phyloP scores from a whole-genome alignment of 1,140 invertebrate genomes.

The Eurosta solidaginis region DNA sequence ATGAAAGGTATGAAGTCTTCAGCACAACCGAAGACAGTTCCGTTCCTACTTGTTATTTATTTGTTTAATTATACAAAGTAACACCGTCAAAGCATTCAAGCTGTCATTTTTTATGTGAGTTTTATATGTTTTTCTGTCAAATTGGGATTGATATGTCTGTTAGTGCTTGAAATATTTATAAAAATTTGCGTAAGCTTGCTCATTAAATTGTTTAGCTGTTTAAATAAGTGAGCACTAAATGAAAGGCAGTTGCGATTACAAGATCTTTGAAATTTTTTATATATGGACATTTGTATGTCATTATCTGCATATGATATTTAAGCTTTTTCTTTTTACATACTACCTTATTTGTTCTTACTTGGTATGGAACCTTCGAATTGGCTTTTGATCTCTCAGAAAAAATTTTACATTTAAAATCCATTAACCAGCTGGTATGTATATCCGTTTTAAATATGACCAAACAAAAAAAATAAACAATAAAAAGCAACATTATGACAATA shows the following conservation, averaged over 20 bases:
- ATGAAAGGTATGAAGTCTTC: too few species aligned
- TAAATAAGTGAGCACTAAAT: background rate
- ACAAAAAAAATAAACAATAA: slow-evolving; percentile 1
- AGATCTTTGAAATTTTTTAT: background rate
- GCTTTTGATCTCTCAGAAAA: slow-evolving; percentile 14
- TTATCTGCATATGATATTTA: background rate
- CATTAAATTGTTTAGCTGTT: background rate
- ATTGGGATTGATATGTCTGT: slow-evolving; percentile 11
- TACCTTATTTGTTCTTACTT: background rate
- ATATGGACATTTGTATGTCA: background rate
- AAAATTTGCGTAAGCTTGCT: background rate
- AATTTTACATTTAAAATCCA: slow-evolving; percentile 14
- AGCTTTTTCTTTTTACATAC: background rate
- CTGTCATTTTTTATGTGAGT: slow-evolving; percentile 7
- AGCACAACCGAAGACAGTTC: too few species aligned
- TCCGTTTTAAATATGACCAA: background rate
- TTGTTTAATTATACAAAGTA: background rate
- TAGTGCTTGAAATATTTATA: slow-evolving; percentile 9
- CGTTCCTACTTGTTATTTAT: too few species aligned
- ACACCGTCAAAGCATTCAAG: background rate
- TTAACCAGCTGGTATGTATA: slow-evolving; percentile 14
- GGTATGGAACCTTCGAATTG: background rate
- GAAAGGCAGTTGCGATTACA: background rate
- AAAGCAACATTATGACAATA: background rate
- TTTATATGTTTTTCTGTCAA: background rate